These are phyloP conservation scores for Acanthoscelides obtectus DNA, from an alignment of 2,888 invertebrate genomes.

Conservation along the genomic window DNA sequence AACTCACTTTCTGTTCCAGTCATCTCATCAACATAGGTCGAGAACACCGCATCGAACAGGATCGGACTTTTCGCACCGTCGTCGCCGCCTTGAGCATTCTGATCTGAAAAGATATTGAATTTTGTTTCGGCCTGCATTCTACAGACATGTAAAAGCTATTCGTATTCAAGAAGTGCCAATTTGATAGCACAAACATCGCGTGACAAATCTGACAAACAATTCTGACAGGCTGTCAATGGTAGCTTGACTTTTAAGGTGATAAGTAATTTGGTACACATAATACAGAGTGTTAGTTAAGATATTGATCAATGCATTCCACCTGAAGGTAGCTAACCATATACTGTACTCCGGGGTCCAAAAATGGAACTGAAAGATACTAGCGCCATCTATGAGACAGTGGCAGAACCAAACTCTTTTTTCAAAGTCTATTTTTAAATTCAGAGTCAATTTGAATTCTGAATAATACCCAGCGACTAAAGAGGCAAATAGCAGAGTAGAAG, in stretches of 20 bases:
- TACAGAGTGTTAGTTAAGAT: too few species aligned
- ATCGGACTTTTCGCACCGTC: slow-evolving; percentile 29
- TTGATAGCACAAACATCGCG: not conserved
- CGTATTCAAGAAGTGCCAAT: not conserved
- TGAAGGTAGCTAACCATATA: too few species aligned
- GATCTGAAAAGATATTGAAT: not conserved
- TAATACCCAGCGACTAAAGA: too few species aligned
- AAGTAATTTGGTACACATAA: not conserved
- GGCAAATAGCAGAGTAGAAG: too few species aligned
- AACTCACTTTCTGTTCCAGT: slow-evolving; percentile 37
- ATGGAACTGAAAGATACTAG: too few species aligned
- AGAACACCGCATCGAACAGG: slow-evolving; percentile 33
- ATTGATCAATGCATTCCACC: too few species aligned
- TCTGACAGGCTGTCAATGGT: not conserved
- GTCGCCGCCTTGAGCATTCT: slow-evolving; percentile 5
- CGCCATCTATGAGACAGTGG: too few species aligned
- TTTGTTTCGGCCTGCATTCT: not conserved
- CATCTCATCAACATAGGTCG: slow-evolving; percentile 37
- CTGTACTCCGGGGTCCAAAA: too few species aligned
- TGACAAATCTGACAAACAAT: not conserved
- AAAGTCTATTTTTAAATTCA: too few species aligned
- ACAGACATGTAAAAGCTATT: not conserved
- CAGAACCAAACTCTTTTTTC: too few species aligned
- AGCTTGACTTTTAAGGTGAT: not conserved
- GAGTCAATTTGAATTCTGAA: too few species aligned